phyloP scores from a whole-genome alignment of 30 jellyfish, hydroid and myxozoan genomes.

The Hydra vulgaris region DNA sequence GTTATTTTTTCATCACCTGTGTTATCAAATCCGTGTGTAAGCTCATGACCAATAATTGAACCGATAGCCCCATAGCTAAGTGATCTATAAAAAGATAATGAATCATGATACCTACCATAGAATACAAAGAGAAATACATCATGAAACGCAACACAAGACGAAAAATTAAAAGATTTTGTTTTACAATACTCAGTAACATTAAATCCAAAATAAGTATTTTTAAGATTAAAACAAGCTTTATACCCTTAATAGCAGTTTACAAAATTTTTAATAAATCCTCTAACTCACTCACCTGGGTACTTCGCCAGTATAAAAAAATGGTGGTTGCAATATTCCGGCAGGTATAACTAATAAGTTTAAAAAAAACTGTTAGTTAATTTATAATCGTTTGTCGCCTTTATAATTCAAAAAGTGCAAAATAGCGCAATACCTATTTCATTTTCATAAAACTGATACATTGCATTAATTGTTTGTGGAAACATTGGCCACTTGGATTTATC shows the following conservation, averaged over 20 bases:
- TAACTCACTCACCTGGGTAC: slow-evolving; percentile 67
- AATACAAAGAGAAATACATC: no score
- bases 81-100: slow-evolving; percentile 37
- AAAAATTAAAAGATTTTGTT: no score
- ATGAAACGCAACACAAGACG: no score
- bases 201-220: no score
- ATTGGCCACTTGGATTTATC: slow-evolving; percentile 99
- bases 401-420: no score
- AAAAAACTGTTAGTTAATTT: no score
- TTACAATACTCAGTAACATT: no score
- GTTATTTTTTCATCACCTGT: slow-evolving; percentile 43
- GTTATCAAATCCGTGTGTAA: slow-evolving; percentile 96
- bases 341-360: slow-evolving; percentile 97
- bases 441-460: slow-evolving; percentile 96
- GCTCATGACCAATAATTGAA: slow-evolving; percentile 95
- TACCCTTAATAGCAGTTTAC: no score
- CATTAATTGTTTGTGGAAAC: slow-evolving; percentile 98
- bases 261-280: no score
- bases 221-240: no score
- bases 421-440: slow-evolving; percentile 86
- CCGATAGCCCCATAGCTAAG: slow-evolving; percentile 99
- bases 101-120: no score
- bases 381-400: no score
- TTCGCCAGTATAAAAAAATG: slow-evolving; percentile 86
- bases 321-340: slow-evolving; percentile 97